phyloP scores from a whole-genome alignment of 2,888 invertebrate species.

The Chaetogeoica ovagalla region DNA sequence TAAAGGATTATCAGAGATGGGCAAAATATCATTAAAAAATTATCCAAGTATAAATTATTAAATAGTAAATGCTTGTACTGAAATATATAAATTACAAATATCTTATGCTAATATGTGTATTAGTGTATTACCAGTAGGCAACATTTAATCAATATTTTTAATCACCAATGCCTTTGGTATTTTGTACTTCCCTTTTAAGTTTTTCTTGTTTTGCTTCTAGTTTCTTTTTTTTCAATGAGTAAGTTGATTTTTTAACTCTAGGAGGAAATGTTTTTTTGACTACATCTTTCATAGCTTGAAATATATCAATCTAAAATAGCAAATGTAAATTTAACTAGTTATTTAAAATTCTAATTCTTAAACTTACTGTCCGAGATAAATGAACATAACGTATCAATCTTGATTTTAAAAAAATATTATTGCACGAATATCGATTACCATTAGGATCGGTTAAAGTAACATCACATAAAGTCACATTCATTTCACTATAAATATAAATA shows the following conservation, averaged over 20 bases:
- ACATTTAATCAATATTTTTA: constrained; percentile 7
- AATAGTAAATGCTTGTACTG: no score
- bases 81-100: no score
- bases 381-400: constrained; percentile 53
- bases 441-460: constrained; percentile 49
- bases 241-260: constrained; percentile 19
- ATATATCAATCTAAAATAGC: constrained; percentile 28
- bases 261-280: constrained; percentile 43
- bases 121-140: no score
- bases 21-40: no score
- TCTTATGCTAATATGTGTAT: no score
- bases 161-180: neutral
- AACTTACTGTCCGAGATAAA: constrained; percentile 36
- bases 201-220: constrained; percentile 31
- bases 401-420: constrained; percentile 52
- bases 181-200: constrained; percentile 49
- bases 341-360: neutral
- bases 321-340: neutral
- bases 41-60: no score
- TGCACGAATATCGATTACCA: constrained; percentile 38
- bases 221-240: constrained; percentile 36
- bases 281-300: constrained; percentile 23
- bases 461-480: constrained; percentile 50
- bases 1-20: no score
- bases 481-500: constrained; percentile 35